These are phyloP conservation scores for Takifugu bimaculatus DNA, from an alignment of 2,113 vertebrate genomes.

Conservation along the genomic window DNA sequence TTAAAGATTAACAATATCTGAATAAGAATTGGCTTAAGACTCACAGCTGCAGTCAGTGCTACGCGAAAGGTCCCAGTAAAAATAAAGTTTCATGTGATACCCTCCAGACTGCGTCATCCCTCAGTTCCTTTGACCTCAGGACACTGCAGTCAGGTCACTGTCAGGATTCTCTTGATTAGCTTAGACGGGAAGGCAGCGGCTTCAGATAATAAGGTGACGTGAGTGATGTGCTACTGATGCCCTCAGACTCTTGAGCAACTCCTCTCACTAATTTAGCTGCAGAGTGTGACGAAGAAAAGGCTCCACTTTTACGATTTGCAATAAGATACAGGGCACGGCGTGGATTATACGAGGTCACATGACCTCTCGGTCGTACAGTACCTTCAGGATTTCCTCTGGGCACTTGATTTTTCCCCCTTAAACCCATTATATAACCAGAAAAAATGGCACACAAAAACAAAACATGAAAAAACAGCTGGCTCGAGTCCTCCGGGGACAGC, in stretches of 20 bases:
- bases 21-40: no score
- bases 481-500: constrained; percentile 12
- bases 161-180: constrained; percentile 34
- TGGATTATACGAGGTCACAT: constrained; percentile 10
- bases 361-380: constrained; percentile 26
- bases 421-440: not conserved
- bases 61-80: not conserved
- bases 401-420: constrained; percentile 15
- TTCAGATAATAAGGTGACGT: constrained; percentile 33
- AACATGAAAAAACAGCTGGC: constrained; percentile 19
- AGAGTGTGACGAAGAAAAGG: not conserved
- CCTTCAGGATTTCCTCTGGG: constrained; percentile 19
- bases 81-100: not conserved
- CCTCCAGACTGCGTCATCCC: not conserved
- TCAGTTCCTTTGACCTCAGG: constrained; percentile 6
- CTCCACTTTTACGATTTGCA: not conserved
- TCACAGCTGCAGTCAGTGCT: not conserved
- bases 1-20: not conserved
- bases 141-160: constrained; percentile 19
- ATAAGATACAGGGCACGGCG: constrained; percentile 17
- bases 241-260: not conserved
- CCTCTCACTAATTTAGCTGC: constrained; percentile 1
- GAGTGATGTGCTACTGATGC: constrained; percentile 10
- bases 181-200: constrained; percentile 25
- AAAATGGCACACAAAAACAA: constrained; percentile 7